Evolutionary conservation across 92 coral and sea anemone genomes (phyloP).

Genomic region (Chrysogorgia sp.): DNA sequence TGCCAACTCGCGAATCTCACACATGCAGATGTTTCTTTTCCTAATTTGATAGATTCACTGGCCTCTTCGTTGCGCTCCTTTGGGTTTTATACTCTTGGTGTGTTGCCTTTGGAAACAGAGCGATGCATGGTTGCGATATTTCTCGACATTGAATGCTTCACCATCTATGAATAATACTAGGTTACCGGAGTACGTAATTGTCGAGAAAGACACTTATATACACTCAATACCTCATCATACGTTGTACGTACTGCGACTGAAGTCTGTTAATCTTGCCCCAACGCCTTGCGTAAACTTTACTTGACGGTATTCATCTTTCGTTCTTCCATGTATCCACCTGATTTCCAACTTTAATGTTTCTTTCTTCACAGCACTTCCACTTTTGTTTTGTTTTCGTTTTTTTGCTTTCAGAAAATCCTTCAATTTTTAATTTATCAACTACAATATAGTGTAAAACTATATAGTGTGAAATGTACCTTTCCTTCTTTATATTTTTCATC

Average conservation of each 20-base stretch:
- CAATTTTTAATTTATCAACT: conserved; percentile 6
- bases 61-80: background rate
- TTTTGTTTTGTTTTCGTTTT: conserved; percentile 3
- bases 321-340: conserved; percentile 13
- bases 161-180: conserved; percentile 22
- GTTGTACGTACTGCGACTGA: conserved; percentile 9
- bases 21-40: conserved; percentile 2
- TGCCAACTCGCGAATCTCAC: background rate
- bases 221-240: conserved; percentile 11
- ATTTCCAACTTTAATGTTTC: conserved; percentile 17
- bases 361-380: background rate
- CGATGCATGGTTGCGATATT: conserved; percentile 22
- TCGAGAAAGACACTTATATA: conserved; percentile 10
- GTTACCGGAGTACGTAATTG: conserved; percentile 10
- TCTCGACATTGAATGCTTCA: conserved; percentile 7
- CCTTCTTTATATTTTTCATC: background rate
- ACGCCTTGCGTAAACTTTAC: conserved; percentile 25
- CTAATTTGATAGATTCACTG: background rate
- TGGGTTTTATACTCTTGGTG: conserved; percentile 23
- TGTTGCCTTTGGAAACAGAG: conserved; percentile 33
- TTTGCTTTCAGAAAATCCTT: conserved; percentile 35
- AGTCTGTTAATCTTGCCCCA: conserved; percentile 23
- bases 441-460: no score
- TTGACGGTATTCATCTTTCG: conserved; percentile 5
- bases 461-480: background rate